phyloP scores from a whole-genome alignment of 2,113 vertebrate species.

The Sceloporus tristichus region DNA sequence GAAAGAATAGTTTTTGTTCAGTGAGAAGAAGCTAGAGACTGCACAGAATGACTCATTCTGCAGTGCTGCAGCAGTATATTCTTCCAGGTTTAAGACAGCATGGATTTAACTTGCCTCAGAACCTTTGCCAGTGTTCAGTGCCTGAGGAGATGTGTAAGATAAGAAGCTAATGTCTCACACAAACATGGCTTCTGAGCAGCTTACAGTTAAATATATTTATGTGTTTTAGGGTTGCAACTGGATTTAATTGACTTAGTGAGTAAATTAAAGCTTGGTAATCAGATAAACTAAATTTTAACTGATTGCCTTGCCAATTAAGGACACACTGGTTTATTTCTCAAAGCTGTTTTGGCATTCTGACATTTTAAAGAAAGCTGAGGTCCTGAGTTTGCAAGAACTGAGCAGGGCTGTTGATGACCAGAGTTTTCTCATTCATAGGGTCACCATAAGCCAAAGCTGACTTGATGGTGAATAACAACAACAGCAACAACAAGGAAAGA shows the following conservation, averaged over 20 bases:
- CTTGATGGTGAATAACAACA: no score
- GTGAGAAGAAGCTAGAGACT: not conserved
- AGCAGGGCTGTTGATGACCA: no score
- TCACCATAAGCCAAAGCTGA: no score
- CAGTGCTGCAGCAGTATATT: not conserved
- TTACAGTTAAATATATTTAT: not conserved
- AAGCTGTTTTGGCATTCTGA: not conserved
- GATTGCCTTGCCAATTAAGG: not conserved
- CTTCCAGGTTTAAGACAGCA: not conserved
- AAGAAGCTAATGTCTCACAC: not conserved
- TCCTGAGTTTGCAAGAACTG: no score
- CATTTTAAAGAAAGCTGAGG: no score
- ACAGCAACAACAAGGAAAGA: not conserved
- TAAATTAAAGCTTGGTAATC: slow-evolving; percentile 2
- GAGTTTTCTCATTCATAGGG: no score
- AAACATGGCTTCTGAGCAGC: not conserved
- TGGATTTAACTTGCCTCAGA: no score
- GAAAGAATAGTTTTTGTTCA: not conserved
- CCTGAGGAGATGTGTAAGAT: not conserved
- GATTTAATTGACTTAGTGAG: not conserved
- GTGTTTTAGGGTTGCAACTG: not conserved
- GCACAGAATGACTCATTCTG: not conserved
- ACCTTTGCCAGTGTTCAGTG: not conserved
- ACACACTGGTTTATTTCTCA: not conserved
- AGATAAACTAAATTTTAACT: not conserved